These are phyloP conservation scores for Andrena bucephala DNA, from an alignment of 2,888 invertebrate genomes.

Conservation along the genomic window DNA sequence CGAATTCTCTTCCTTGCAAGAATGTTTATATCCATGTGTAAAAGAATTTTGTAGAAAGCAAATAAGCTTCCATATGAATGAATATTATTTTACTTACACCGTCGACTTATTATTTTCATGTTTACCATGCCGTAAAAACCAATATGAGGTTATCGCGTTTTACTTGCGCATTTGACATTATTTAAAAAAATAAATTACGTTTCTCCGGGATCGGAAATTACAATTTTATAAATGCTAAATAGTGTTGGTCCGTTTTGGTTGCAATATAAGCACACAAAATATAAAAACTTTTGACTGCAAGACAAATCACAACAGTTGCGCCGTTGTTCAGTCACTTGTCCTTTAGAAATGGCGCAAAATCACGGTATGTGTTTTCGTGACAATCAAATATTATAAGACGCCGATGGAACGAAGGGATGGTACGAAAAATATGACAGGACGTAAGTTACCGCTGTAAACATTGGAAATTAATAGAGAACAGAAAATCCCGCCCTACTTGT, in stretches of 20 bases:
- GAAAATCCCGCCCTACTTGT: slow-evolving; percentile 61
- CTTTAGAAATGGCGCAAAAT: slow-evolving; percentile 69
- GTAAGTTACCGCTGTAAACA: slow-evolving; percentile 51
- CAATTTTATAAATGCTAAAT: background rate
- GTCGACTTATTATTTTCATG: background rate
- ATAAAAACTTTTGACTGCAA: slow-evolving; percentile 27
- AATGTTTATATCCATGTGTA: background rate
- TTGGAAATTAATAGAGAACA: slow-evolving; percentile 49
- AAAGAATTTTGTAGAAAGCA: slow-evolving; percentile 3
- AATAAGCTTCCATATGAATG: slow-evolving; percentile 18
- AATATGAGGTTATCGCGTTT: slow-evolving; percentile 25
- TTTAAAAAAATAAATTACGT: background rate
- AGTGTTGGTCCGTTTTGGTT: background rate
- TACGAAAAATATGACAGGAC: slow-evolving; percentile 40
- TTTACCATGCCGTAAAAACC: background rate
- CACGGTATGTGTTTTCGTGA: slow-evolving; percentile 43
- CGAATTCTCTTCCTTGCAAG: background rate
- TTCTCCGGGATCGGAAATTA: background rate
- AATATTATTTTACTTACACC: slow-evolving; percentile 38
- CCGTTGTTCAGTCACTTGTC: slow-evolving; percentile 65
- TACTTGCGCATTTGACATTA: background rate
- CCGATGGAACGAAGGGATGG: slow-evolving; percentile 11
- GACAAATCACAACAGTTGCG: slow-evolving; percentile 63
- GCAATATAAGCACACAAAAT: slow-evolving; percentile 9
- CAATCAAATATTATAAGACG: slow-evolving; percentile 27